Conservation (phyloP, 92 coral and sea anemone genomes). For the Porites divaricata region DNA sequence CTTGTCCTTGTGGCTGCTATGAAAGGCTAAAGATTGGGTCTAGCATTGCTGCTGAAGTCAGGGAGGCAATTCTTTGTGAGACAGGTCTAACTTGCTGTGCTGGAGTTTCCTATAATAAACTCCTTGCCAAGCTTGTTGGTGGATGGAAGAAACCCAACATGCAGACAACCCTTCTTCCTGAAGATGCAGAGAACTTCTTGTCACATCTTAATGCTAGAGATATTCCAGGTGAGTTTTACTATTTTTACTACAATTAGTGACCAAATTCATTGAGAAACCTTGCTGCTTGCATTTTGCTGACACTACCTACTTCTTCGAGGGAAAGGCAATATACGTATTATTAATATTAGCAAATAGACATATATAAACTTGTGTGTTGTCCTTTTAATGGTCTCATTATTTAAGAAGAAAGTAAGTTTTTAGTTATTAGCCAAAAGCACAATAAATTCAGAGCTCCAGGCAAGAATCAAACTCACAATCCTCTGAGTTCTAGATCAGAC, state of each 20-base stretch:
- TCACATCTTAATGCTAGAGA: slow-evolving; percentile 60
- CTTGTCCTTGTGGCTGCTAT: slow-evolving; percentile 83
- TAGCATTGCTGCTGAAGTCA: slow-evolving; percentile 69
- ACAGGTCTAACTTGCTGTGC: slow-evolving; percentile 89
- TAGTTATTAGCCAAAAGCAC: too few relatives aligned
- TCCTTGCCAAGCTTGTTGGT: slow-evolving; percentile 82
- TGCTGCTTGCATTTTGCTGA: not conserved
- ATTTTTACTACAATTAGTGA: too few relatives aligned
- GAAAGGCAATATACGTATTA: too few relatives aligned
- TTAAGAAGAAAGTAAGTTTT: too few relatives aligned
- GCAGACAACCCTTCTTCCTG: slow-evolving; percentile 80
- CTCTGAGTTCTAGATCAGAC: too few relatives aligned
- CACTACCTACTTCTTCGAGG: too few relatives aligned
- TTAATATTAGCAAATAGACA: too few relatives aligned
- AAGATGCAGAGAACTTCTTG: slow-evolving; percentile 57
- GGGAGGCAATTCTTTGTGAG: slow-evolving; percentile 68
- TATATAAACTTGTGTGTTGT: too few relatives aligned
- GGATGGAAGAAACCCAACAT: slow-evolving; percentile 81
- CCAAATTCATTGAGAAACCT: too few relatives aligned
- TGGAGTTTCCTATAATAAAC: slow-evolving; percentile 76
- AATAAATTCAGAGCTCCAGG: too few relatives aligned
- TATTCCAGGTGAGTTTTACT: slow-evolving; percentile 70
- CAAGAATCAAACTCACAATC: too few relatives aligned
- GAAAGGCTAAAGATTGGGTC: slow-evolving; percentile 74
- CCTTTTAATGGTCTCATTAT: too few relatives aligned